Base-by-base conservation (phyloP, 2,797 vertebrate species). In the Peromyscus attwateri region DNA sequence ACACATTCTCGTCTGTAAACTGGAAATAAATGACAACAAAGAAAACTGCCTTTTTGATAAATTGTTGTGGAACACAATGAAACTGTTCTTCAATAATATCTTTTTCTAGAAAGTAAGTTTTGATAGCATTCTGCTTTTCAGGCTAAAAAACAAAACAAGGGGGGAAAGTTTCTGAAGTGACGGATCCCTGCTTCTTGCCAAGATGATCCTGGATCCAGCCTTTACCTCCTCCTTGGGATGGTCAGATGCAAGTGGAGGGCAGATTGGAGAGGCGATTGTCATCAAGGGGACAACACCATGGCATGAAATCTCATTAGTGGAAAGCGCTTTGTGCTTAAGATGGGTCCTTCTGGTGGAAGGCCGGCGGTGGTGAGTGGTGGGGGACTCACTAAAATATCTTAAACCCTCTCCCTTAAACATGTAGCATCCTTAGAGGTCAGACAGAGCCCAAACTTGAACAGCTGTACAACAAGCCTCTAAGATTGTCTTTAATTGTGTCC, bases 401-500 rank as follows among this genome's bases (percentile, higher is more conserved):
- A 98, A 95, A 97, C 97, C 96, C 98, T 97, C 89, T 79, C 92
- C 87, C 81, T 97, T 95, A 97, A 98, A 92, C 97, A 85, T 23
- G 11, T 71, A 97, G 97, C 96, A 95, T 98, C 98, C 98, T 98
- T 96, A 97, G 98, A 98, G 98, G 98, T 99, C 98, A 98, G 97
- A 96, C 97, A 81, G 98, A 97, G 98, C 98, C 97, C 97, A 98
- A 98, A 98, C 98, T 96, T 23, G 97, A 98, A 98, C 98, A 99
- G 98, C 99, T 99, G 99, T 99, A 98, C 98, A 91, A 98, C 99
- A 99, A 98, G 98, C 98, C 97, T 98, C 98, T 88, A 96, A 97
- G 98, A 99, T 99, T 99, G 99, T 99, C 98, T 98, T 98, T 98
- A 99, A 99, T 99, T 99, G 99, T 99, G 99, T 98, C 98, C 98